phyloP scores from a whole-genome alignment of 2,888 invertebrate species.

The Endomychus coccineus region DNA sequence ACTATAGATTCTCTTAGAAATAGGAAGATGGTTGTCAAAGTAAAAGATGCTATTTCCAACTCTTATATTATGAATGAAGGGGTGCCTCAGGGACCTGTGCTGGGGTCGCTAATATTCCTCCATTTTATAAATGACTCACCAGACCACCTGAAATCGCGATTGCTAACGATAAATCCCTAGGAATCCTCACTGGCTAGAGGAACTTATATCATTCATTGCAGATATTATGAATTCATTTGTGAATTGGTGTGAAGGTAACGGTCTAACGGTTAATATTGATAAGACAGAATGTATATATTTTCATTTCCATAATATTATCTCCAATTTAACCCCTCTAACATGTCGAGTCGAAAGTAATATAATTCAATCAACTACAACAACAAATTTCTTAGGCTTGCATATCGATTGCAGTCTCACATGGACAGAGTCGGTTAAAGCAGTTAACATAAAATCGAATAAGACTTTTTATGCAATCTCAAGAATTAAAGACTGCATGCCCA shows the following conservation, averaged over 20 bases:
- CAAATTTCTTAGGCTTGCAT: too few relatives aligned
- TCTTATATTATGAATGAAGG: neutral
- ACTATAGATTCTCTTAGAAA: slow-evolving; percentile 4
- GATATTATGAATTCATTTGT: neutral
- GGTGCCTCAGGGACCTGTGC: slow-evolving; percentile 7
- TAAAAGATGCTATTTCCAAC: neutral
- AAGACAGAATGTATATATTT: slow-evolving; percentile 8
- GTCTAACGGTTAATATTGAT: slow-evolving; percentile 3
- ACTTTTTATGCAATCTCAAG: too few relatives aligned
- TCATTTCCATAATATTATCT: neutral
- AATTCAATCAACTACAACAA: too few relatives aligned
- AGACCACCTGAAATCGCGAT: neutral
- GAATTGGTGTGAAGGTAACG: slow-evolving; percentile 7
- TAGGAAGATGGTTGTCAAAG: neutral
- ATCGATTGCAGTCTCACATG: too few relatives aligned
- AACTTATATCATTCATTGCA: neutral
- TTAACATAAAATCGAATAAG: too few relatives aligned
- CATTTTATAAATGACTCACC: slow-evolving; percentile 7
- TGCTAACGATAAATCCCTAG: too few relatives aligned
- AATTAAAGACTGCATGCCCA: too few relatives aligned
- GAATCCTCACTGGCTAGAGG: neutral
- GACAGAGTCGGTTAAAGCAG: too few relatives aligned
- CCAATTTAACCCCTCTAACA: too few relatives aligned
- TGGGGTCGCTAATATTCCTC: slow-evolving; percentile 8
- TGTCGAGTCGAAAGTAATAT: too few relatives aligned